Percentiles rank a stretch among this genome's conserved stretches.
phyloP scores from a whole-genome alignment of 2,888 invertebrate genomes.

The Heliothis peltigera region DNA sequence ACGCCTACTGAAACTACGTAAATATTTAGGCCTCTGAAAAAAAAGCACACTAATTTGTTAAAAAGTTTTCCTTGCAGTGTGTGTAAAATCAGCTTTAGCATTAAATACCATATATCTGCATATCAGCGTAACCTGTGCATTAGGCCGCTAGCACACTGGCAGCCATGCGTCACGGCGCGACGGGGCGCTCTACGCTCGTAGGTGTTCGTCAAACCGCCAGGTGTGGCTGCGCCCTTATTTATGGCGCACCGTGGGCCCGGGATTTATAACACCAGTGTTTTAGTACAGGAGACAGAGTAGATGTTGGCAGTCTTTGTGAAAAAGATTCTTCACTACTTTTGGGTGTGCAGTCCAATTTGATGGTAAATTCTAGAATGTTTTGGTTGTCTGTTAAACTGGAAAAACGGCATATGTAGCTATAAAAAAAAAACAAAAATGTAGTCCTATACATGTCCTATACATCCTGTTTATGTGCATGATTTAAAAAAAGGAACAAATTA shows the following conservation, averaged over 20 bases:
- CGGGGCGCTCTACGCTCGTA: conserved; percentile 70
- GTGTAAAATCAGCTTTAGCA: too few relatives aligned
- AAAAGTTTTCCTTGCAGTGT: background rate
- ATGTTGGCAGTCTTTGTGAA: conserved; percentile 2
- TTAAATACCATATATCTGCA: background rate
- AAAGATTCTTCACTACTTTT: conserved; percentile 6
- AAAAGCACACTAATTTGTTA: too few relatives aligned
- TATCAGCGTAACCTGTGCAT: conserved; percentile 50
- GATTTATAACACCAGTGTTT: conserved; percentile 74
- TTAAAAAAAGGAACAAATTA: too few relatives aligned
- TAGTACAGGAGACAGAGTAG: conserved; percentile 58
- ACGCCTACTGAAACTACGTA: too few relatives aligned
- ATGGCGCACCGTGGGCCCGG: conserved; percentile 73
- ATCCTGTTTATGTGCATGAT: too few relatives aligned
- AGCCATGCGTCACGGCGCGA: conserved; percentile 66
- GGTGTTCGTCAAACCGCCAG: conserved; percentile 81
- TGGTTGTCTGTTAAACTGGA: too few relatives aligned
- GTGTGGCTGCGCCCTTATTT: conserved; percentile 81
- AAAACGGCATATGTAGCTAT: too few relatives aligned
- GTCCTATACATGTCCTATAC: too few relatives aligned
- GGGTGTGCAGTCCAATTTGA: background rate
- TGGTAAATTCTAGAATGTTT: too few relatives aligned
- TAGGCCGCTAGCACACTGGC: conserved; percentile 63
- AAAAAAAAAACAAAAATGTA: too few relatives aligned
- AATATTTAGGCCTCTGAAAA: too few relatives aligned